Base-by-base conservation (phyloP, 2,113 vertebrate genomes). In the Lophius piscatorius region DNA sequence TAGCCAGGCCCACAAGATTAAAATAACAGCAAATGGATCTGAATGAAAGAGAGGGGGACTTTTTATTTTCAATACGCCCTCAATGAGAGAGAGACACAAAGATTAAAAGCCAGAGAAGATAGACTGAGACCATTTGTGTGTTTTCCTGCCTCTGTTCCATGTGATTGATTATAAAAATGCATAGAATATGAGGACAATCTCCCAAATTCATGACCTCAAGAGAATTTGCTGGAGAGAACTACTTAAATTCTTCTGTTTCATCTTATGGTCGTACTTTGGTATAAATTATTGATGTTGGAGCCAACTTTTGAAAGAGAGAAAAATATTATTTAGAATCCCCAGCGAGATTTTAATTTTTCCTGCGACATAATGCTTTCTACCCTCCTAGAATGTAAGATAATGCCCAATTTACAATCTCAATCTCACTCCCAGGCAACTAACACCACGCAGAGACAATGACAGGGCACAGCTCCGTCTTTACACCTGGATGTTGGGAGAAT, bases 401-500 rank as follows among this genome's bases (percentile, higher is more conserved):
- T 51, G 14, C 23, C 24, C 10, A 14, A 61, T 51, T 64, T 52
- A 64, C 10, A 34, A 63, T n/a, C n/a, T n/a, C n/a, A 75, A 65
- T 5, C 2, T 67, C 49, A 79, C 71, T 66, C 23, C 39, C 44
- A 23, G 64, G 18, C 33, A 66, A 50, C 39, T 44, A 45, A 72
- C 70, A 60, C 59, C 61, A 48, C 13, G 14, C 39, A 5, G 61
- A 62, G 66, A 31, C 26, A 42, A 16, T 22, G 21, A 6, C 36
- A 62, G 65, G 64, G 21, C 3, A 14, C 36, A 4, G 28, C 55
- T 52, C 40, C 40, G 26, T 52, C 38, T 46, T 23, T 33, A 35
- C 69, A 77, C 57, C 70, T 59, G 80, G 61, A 54, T 74, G 68
- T 71, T 44, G 33, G 61, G 42, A 31, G 59, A 78, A 82, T 77